These are phyloP conservation scores for Cynocephalus volans DNA, from an alignment of 2,113 vertebrate genomes.

Conservation along the genomic window DNA sequence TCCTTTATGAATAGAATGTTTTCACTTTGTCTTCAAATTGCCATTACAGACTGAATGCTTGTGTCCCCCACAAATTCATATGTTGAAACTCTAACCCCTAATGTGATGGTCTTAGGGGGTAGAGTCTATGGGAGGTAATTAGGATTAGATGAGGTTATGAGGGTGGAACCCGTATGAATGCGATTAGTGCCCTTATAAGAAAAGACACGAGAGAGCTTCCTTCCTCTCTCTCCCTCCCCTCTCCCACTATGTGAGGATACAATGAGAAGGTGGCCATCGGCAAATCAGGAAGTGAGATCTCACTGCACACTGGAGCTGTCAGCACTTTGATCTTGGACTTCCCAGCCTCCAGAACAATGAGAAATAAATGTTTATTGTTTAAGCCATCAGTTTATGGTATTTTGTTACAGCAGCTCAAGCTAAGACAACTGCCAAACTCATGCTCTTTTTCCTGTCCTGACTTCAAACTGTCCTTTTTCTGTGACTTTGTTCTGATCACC, in stretches of 20 bases:
- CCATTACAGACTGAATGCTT: not conserved
- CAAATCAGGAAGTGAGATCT: not conserved
- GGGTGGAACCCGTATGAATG: not conserved
- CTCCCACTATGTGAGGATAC: not conserved
- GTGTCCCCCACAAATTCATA: not conserved
- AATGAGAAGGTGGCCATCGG: not conserved
- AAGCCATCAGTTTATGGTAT: not conserved
- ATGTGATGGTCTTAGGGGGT: not conserved
- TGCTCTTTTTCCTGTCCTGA: not conserved
- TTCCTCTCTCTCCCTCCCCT: no score
- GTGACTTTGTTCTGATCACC: not conserved
- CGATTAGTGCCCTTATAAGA: not conserved
- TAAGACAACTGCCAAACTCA: not conserved
- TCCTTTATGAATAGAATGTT: not conserved
- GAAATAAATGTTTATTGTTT: not conserved
- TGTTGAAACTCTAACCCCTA: not conserved
- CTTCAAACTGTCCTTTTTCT: constrained; percentile 19
- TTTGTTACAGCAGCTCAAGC: not conserved
- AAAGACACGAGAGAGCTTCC: not conserved
- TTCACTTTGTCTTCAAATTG: not conserved
- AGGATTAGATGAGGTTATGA: not conserved
- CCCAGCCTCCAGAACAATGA: not conserved
- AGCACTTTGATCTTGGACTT: not conserved
- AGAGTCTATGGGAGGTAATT: not conserved
- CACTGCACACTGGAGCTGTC: not conserved